phyloP scores from a whole-genome alignment of 2,797 vertebrate genomes.

The Carduelis carduelis region DNA sequence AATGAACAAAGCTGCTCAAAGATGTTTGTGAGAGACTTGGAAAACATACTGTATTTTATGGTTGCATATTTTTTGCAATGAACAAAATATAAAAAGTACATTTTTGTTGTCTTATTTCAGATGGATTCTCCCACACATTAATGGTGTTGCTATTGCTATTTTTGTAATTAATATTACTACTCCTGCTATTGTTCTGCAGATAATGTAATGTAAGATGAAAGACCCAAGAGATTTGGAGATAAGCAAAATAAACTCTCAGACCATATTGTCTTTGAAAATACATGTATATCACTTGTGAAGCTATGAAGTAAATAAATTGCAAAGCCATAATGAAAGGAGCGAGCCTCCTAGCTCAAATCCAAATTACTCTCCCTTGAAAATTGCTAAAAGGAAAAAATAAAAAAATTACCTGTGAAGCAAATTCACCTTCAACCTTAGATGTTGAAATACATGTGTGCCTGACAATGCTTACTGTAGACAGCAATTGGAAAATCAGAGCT shows the following conservation, averaged over 20 bases:
- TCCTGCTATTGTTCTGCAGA: not conserved
- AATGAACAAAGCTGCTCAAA: not conserved
- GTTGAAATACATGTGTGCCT: not conserved
- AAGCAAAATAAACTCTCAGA: not conserved
- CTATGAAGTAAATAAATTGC: not conserved
- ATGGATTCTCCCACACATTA: not conserved
- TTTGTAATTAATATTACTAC: not conserved
- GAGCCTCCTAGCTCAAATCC: not conserved
- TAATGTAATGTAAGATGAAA: not conserved
- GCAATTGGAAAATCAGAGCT: not conserved
- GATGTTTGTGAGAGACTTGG: not conserved
- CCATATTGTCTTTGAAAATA: not conserved
- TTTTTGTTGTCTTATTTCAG: not conserved
- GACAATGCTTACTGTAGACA: not conserved
- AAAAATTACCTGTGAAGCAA: not conserved
- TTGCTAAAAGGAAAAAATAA: slow-evolving; percentile 1
- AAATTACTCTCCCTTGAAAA: not conserved
- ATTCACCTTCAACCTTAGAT: not conserved
- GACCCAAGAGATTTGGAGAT: not conserved
- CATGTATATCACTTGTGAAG: not conserved
- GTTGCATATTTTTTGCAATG: not conserved
- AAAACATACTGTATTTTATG: not conserved
- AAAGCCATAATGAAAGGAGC: not conserved
- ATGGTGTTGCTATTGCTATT: not conserved
- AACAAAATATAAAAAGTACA: not conserved